phyloP scores from a whole-genome alignment of 1,140 invertebrate species.

The Archivesica marissinica region DNA sequence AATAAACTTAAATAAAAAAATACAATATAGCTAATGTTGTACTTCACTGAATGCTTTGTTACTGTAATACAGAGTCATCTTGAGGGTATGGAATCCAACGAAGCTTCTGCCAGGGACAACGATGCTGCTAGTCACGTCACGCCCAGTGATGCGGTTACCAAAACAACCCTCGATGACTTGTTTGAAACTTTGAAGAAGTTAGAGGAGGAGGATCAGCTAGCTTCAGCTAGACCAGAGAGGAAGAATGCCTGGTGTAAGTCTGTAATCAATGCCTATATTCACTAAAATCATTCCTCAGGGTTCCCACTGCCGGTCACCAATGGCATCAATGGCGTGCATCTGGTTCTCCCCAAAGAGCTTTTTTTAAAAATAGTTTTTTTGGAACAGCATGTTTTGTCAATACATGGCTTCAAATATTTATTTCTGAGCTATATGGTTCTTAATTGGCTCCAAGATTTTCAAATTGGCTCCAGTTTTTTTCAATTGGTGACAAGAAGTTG shows the following conservation, averaged over 20 bases:
- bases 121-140: constrained; percentile 45
- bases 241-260: constrained; percentile 81
- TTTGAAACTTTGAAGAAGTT: constrained; percentile 82
- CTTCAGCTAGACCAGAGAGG: constrained; percentile 72
- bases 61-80: constrained; percentile 48
- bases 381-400: neutral
- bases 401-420: too few species aligned
- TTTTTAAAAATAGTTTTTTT: too few species aligned
- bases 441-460: too few species aligned
- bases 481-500: too few species aligned
- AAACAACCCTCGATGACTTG: constrained; percentile 82
- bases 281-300: too few species aligned
- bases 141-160: constrained; percentile 68
- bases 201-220: constrained; percentile 81
- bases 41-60: too few species aligned
- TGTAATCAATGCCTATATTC: neutral
- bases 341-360: neutral
- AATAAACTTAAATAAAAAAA: too few species aligned
- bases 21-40: too few species aligned
- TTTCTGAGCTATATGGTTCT: too few species aligned
- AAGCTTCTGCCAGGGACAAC: constrained; percentile 26
- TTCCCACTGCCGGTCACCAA: too few species aligned
- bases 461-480: too few species aligned
- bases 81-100: neutral
- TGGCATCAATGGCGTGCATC: too few species aligned